Evolutionary conservation across 92 coral and sea anemone species (phyloP).

Genomic region (Epizoanthus stellaris): DNA sequence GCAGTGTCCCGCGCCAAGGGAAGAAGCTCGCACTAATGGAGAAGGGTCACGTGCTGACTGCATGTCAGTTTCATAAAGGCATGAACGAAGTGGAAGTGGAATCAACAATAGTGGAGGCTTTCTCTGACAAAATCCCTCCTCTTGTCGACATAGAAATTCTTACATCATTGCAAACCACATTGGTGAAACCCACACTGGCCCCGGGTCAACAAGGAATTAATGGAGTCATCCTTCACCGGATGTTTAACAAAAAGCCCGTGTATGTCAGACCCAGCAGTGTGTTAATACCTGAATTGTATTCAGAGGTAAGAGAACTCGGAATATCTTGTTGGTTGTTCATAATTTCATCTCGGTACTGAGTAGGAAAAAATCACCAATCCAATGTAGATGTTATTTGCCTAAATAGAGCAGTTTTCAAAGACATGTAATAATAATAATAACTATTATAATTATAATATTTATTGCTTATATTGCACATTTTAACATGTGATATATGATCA

Average conservation of each 20-base stretch:
- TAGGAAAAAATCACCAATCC: too few relatives aligned
- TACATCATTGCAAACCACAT: conserved; percentile 26
- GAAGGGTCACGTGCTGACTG: conserved; percentile 58
- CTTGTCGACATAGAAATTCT: conserved; percentile 34
- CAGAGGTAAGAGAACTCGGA: too few relatives aligned
- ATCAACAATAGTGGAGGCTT: conserved; percentile 52
- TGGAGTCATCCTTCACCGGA: conserved; percentile 27
- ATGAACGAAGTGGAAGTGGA: conserved; percentile 53
- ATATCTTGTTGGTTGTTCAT: too few relatives aligned
- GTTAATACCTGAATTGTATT: too few relatives aligned
- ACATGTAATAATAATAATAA: too few relatives aligned
- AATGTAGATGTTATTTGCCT: too few relatives aligned
- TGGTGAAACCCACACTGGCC: conserved; percentile 51
- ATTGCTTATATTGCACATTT: too few relatives aligned
- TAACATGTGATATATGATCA: too few relatives aligned
- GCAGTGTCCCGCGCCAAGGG: conserved; percentile 34
- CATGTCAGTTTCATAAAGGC: conserved; percentile 38
- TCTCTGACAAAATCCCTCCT: conserved; percentile 47
- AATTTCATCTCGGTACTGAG: too few relatives aligned
- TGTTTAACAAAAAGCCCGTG: conserved; percentile 18
- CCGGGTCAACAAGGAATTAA: conserved; percentile 53
- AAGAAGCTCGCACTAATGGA: conserved; percentile 30
- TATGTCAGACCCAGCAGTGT: conserved; percentile 27
- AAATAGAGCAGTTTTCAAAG: too few relatives aligned
- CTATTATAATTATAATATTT: too few relatives aligned